phyloP scores from a whole-genome alignment of 2,888 invertebrate species.

The Ophion ellenae region DNA sequence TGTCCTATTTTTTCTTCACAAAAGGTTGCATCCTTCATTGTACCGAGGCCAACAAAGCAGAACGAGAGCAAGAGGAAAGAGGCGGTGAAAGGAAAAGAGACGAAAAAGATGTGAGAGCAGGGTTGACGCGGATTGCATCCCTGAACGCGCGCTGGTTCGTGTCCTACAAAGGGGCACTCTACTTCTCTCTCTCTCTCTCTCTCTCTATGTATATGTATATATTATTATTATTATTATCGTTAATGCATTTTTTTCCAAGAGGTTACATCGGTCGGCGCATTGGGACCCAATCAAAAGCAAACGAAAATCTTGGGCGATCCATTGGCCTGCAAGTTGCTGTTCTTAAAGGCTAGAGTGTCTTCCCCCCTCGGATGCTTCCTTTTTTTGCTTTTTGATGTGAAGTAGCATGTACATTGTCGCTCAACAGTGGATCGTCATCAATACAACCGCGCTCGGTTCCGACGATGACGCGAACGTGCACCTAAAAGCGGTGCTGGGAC shows the following conservation, averaged over 20 bases:
- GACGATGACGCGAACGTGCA: conserved; percentile 8
- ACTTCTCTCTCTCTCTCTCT: conserved; percentile 6
- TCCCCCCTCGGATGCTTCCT: conserved; percentile 9
- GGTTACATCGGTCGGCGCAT: conserved; percentile 38
- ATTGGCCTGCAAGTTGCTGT: conserved; percentile 26
- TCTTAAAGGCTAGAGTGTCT: conserved; percentile 5
- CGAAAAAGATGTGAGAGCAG: conserved; percentile 50
- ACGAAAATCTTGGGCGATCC: conserved; percentile 46
- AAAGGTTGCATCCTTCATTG: conserved; percentile 75
- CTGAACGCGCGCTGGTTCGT: conserved; percentile 61
- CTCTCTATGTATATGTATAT: neutral
- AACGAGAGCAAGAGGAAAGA: conserved; percentile 43
- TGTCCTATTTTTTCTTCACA: conserved; percentile 73
- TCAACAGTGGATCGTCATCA: conserved; percentile 34
- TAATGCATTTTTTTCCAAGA: conserved; percentile 56
- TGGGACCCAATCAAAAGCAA: conserved; percentile 31
- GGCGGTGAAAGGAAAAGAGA: conserved; percentile 26
- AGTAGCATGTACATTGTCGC: conserved; percentile 29
- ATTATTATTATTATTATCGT: neutral
- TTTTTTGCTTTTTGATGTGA: neutral
- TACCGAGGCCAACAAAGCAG: conserved; percentile 71
- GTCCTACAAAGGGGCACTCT: conserved; percentile 64
- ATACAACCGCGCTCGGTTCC: conserved; percentile 34
- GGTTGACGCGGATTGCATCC: conserved; percentile 61
- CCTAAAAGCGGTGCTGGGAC: conserved; percentile 11